Evolutionary conservation across 23 tunicate species (phyloP).

Genomic region (Styela clava): DNA sequence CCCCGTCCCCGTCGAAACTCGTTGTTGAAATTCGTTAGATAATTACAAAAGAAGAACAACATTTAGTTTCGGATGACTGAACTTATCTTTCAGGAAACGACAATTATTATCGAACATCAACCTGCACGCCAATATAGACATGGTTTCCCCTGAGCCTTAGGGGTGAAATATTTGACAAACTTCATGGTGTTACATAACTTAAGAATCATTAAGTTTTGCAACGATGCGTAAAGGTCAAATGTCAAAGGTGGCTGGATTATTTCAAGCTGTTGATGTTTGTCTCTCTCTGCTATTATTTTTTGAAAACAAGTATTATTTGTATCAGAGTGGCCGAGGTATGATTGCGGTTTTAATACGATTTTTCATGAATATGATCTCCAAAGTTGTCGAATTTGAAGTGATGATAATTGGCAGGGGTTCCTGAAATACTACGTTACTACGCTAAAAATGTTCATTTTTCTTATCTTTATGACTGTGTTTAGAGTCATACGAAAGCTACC

Average conservation of each 20-base stretch:
- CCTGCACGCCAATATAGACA: not conserved
- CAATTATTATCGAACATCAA: not conserved
- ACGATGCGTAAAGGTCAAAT: not conserved
- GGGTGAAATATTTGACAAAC: not conserved
- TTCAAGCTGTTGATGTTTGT: not conserved
- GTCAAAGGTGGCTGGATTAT: not conserved
- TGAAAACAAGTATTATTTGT: no score
- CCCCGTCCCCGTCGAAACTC: no score
- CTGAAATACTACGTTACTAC: no score
- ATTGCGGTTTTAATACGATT: no score
- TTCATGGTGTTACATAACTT: not conserved
- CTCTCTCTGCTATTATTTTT: not conserved
- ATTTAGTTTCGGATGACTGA: not conserved
- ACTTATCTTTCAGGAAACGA: not conserved
- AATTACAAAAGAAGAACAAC: not conserved
- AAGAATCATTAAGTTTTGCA: not conserved
- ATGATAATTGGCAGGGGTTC: no score
- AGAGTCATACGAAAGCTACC: no score
- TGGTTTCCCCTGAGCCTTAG: not conserved
- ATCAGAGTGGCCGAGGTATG: no score
- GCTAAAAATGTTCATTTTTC: no score
- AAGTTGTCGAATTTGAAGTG: no score
- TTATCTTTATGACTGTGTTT: no score
- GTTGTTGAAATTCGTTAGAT: no score
- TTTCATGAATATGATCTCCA: no score